phyloP scores from a whole-genome alignment of 1,140 invertebrate genomes.

The Dendroctonus ponderosae region DNA sequence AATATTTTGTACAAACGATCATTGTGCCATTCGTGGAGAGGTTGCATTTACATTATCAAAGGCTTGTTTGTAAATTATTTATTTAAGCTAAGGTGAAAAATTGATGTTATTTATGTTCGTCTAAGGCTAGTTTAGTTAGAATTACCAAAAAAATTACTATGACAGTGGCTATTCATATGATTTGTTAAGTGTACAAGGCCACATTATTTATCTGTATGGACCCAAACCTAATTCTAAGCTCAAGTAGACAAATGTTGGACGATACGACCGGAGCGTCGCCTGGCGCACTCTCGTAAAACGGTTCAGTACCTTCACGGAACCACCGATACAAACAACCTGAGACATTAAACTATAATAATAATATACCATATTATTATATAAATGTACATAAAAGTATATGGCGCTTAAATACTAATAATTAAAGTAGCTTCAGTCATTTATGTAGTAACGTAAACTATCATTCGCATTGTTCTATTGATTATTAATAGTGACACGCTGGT shows the following conservation, averaged over 20 bases:
- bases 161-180: constrained; percentile 1
- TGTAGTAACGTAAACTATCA: constrained; percentile 30
- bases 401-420: constrained; percentile 41
- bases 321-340: constrained; percentile 8
- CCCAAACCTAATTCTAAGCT: constrained; percentile 31
- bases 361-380: constrained; percentile 30
- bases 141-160: constrained; percentile 20
- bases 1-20: constrained; percentile 23
- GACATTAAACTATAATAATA: constrained; percentile 24
- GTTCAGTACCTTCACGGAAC: not conserved
- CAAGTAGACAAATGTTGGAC: constrained; percentile 11
- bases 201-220: constrained; percentile 21
- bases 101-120: constrained; percentile 42
- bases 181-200: not conserved
- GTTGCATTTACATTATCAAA: constrained; percentile 36
- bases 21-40: constrained; percentile 38
- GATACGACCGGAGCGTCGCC: not conserved
- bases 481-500: not conserved
- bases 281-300: not conserved
- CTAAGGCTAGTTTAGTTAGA: constrained; percentile 28
- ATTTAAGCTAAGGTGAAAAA: constrained; percentile 38
- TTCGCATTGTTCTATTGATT: constrained; percentile 21
- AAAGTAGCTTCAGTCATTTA: constrained; percentile 46
- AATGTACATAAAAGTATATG: constrained; percentile 47
- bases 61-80: constrained; percentile 38